A percentile compares a stretch with the other conserved stretches of the same genome.
Evolutionary conservation across 2,113 vertebrate species (phyloP).

Genomic region (Coryphaenoides rupestris): DNA sequence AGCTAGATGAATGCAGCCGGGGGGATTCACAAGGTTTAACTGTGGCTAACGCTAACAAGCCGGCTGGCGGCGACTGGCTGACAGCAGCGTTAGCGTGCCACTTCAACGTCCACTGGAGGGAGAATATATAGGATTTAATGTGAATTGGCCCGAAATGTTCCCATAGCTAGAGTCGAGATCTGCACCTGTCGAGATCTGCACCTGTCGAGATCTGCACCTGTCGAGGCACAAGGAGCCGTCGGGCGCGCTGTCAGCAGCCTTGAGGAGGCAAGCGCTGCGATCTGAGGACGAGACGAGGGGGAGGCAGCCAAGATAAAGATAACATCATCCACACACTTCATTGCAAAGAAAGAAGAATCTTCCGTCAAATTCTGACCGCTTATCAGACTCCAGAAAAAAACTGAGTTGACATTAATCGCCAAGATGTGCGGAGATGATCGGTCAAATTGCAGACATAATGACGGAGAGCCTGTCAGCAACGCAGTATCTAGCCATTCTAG

Average conservation of each 20-base stretch:
- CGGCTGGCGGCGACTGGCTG: neutral
- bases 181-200: neutral
- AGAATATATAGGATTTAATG: neutral
- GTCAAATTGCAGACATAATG: constrained; percentile 19
- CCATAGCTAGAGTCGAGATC: constrained; percentile 5
- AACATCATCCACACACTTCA: constrained; percentile 4
- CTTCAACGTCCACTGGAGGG: neutral
- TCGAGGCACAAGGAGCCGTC: neutral
- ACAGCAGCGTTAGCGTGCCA: neutral
- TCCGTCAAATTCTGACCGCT: constrained; percentile 17
- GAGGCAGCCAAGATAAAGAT: constrained; percentile 15
- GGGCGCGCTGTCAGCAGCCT: neutral
- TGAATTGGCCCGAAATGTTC: constrained; percentile 2
- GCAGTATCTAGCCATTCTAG: constrained; percentile 19
- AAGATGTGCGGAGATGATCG: constrained; percentile 26
- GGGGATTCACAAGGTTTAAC: neutral
- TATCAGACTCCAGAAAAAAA: constrained; percentile 18
- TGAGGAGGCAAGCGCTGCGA: constrained; percentile 9
- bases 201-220: neutral
- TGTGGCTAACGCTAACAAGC: neutral
- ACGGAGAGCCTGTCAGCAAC: constrained; percentile 14
- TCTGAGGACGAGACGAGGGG: constrained; percentile 2
- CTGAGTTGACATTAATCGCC: constrained; percentile 15
- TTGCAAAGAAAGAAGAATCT: constrained; percentile 21
- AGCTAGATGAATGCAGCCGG: neutral